A percentile compares a stretch with the other conserved stretches of the same genome.
phyloP scores from a whole-genome alignment of 2,888 invertebrate genomes.

The Zelleria hepariella region DNA sequence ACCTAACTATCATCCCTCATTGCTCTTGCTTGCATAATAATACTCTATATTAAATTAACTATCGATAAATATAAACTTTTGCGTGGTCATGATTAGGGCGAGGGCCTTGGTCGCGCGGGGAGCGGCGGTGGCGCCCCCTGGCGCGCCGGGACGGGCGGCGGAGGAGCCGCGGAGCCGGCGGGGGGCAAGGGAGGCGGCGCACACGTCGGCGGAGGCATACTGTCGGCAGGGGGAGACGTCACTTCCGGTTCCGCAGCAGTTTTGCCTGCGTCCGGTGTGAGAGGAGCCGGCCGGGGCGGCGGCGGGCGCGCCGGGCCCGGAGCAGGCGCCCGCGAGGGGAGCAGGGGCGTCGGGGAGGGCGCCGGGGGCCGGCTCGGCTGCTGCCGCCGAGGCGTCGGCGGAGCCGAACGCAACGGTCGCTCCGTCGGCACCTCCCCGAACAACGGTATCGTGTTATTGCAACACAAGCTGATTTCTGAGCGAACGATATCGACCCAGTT shows the following conservation, averaged over 20 bases:
- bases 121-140: constrained; percentile 76
- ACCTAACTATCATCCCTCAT: background rate
- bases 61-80: background rate
- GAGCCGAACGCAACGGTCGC: constrained; percentile 54
- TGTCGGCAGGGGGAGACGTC: constrained; percentile 68
- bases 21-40: background rate
- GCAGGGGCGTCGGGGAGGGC: constrained; percentile 66
- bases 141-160: constrained; percentile 70
- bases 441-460: constrained; percentile 87
- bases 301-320: constrained; percentile 62
- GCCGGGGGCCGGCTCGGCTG: constrained; percentile 75
- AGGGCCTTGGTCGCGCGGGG: constrained; percentile 71
- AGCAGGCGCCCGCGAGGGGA: constrained; percentile 57
- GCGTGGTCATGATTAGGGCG: background rate
- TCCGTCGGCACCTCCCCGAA: constrained; percentile 60
- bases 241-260: constrained; percentile 36
- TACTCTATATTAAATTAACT: too few relatives aligned
- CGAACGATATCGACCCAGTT: constrained; percentile 86
- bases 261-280: constrained; percentile 64
- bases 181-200: constrained; percentile 69
- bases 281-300: constrained; percentile 72
- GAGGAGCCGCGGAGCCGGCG: constrained; percentile 41
- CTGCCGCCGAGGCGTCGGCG: constrained; percentile 63
- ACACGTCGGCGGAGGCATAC: constrained; percentile 76
- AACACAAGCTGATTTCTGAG: constrained; percentile 86